Evolutionary conservation across 2,888 invertebrate species (phyloP), one percentile per base, ranked within the genome.

Genomic region (Pseudococcus jackbeardsleyi): DNA sequence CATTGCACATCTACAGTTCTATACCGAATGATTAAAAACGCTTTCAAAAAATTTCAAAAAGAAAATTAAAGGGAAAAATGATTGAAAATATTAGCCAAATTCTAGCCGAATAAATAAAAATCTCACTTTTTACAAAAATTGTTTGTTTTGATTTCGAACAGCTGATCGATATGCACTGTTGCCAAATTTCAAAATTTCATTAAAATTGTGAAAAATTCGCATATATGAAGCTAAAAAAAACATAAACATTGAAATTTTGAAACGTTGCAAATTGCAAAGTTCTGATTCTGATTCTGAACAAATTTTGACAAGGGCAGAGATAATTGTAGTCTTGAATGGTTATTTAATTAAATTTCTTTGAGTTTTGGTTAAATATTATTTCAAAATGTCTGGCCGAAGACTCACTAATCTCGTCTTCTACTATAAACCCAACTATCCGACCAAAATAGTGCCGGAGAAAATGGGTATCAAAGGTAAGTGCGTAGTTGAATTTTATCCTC

Each of bases 241-340:
- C 64, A 11, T 0, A 1, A 33, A 72, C 15, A 33, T 33, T 33
- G 15, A 33, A 33, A 72, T 4, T 72, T 72, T 6, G 33, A 33
- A 72, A 72, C 72, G 33, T 72, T 33, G 72, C 72, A 17, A 15
- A n/a, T n/a, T n/a, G n/a, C n/a, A n/a, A n/a, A n/a, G n/a, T n/a
- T n/a, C n/a, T n/a, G n/a, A n/a, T n/a, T n/a, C n/a, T n/a, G n/a
- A n/a, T n/a, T n/a, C n/a, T n/a, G n/a, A n/a, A n/a, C 59, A 64
- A 33, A 33, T 42, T 82, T 82, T n/a, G 46, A 82, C 79, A 82
- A 82, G 79, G 79, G 39, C 79, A 82, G 79, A 82, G 6, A 19
- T n/a, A 79, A 82, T 33, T 17, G 33, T 6, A 33, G 33, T 72
- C 8, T 46, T 22, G 8, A 12, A 22, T 64, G 9, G 11, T 64